Evolutionary conservation across 1,140 invertebrate genomes (phyloP).

Genomic region (Ceratosolen solmsi): DNA sequence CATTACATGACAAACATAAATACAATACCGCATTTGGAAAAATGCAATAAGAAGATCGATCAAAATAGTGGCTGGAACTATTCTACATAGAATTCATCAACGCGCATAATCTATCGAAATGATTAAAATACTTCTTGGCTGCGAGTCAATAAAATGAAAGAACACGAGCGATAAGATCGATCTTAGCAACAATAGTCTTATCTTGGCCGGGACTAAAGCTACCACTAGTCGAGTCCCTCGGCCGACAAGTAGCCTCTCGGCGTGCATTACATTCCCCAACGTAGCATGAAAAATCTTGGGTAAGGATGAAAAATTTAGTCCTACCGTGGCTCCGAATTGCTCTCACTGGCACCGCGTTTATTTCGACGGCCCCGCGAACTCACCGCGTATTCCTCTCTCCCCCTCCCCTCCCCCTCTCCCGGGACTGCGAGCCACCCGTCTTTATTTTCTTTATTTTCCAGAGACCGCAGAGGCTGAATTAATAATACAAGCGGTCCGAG

Average conservation of each 20-base stretch:
- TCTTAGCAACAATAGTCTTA: background rate
- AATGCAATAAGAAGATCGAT: background rate
- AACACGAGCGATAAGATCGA: background rate
- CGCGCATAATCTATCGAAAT: background rate
- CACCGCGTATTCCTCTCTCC: background rate
- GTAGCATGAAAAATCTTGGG: constrained; percentile 1
- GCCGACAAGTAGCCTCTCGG: background rate
- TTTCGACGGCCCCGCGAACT: background rate
- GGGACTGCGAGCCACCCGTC: background rate
- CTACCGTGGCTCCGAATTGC: background rate
- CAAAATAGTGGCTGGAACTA: background rate
- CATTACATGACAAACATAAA: background rate
- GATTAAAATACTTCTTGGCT: background rate
- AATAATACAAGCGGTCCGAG: constrained; percentile 12
- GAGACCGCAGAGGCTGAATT: background rate
- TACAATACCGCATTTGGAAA: background rate
- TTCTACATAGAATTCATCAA: background rate
- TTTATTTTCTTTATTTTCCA: constrained; percentile 12
- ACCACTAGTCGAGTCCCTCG: too few species aligned
- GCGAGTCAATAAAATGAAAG: background rate
- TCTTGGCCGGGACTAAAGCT: background rate
- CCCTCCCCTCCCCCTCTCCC: too few species aligned
- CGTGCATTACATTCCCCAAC: too few species aligned
- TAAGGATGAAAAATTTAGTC: too few species aligned
- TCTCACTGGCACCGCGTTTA: background rate